A percentile compares a stretch with the other conserved stretches of the same genome.
Evolutionary conservation across 92 coral and sea anemone species (phyloP).

Genomic region (Epizoanthus scotinus): DNA sequence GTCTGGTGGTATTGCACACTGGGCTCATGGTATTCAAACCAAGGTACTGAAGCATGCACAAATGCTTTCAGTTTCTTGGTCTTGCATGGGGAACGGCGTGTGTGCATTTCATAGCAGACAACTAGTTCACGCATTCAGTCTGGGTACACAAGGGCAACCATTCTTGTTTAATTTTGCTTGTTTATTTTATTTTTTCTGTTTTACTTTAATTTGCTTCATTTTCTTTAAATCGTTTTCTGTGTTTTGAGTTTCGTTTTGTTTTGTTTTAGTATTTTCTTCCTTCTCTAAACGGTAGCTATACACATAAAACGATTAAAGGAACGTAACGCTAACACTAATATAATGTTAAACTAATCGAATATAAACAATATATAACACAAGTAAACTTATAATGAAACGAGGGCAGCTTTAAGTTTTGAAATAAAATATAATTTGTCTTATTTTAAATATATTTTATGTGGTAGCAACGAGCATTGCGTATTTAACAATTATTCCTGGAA

Average conservation of each 20-base stretch:
- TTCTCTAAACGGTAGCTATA: neutral
- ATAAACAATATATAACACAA: neutral
- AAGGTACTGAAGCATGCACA: too few relatives aligned
- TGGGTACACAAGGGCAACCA: conserved; percentile 93
- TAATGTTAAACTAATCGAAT: neutral
- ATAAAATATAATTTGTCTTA: neutral
- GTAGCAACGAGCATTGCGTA: neutral
- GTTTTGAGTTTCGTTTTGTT: conserved; percentile 5
- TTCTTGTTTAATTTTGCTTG: conserved; percentile 27
- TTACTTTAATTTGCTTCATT: conserved; percentile 15
- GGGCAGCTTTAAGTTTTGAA: neutral
- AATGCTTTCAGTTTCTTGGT: neutral
- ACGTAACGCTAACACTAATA: neutral
- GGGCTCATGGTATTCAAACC: too few relatives aligned
- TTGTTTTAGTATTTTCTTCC: conserved; percentile 16
- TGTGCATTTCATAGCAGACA: neutral
- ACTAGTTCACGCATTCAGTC: conserved; percentile 55
- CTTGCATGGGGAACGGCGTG: too few relatives aligned
- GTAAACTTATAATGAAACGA: neutral
- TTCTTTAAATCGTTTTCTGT: neutral
- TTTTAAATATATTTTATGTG: neutral
- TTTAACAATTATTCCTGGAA: neutral
- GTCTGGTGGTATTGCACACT: too few relatives aligned
- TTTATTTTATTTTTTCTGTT: conserved; percentile 28
- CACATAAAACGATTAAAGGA: neutral